Evolutionary conservation across 2,113 vertebrate genomes (phyloP).

Genomic region (Dryoscopus gambensis): DNA sequence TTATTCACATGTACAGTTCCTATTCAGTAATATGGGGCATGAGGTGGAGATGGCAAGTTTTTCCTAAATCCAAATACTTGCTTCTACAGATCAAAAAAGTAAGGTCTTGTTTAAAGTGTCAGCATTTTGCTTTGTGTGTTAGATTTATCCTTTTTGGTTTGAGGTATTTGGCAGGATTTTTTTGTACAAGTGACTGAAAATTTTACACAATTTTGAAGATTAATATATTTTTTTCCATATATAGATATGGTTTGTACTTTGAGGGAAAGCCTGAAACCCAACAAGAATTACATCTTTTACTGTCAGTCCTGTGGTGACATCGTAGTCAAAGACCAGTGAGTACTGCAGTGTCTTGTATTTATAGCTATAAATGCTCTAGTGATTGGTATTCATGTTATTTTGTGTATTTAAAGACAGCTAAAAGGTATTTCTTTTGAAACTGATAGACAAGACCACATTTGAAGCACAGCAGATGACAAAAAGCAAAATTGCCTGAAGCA

Average conservation of each 20-base stretch:
- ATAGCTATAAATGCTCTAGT: not conserved
- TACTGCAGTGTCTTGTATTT: not conserved
- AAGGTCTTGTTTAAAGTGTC: not conserved
- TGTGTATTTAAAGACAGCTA: not conserved
- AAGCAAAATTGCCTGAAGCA: not conserved
- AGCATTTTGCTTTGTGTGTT: not conserved
- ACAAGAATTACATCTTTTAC: constrained; percentile 77
- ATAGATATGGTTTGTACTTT: constrained; percentile 72
- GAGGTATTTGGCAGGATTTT: not conserved
- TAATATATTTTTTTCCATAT: constrained; percentile 16
- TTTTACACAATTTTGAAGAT: not conserved
- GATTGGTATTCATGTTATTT: not conserved
- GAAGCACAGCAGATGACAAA: not conserved
- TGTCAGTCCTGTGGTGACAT: constrained; percentile 87
- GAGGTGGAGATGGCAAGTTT: not conserved
- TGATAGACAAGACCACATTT: not conserved
- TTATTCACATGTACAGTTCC: not conserved
- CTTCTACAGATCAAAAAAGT: not conserved
- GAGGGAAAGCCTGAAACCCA: constrained; percentile 71
- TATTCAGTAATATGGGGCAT: not conserved
- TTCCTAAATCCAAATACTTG: not conserved
- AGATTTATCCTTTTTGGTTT: not conserved
- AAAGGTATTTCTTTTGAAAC: not conserved
- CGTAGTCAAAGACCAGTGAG: constrained; percentile 84
- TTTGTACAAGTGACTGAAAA: not conserved